Evolutionary conservation across 1,140 invertebrate genomes (phyloP).

Genomic region (Physella acuta): DNA sequence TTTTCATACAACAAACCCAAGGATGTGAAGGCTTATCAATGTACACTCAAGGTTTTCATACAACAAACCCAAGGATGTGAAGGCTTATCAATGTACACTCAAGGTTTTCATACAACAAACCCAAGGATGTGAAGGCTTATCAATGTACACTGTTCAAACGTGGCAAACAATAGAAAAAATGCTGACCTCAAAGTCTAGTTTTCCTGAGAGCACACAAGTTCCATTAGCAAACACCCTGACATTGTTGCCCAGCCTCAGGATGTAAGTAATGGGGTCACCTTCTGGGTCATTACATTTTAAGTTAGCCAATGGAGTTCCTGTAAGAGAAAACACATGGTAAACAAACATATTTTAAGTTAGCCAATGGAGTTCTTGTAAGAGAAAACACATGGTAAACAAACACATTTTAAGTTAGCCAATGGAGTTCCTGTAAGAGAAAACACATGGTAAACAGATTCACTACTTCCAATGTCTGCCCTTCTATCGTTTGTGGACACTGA

Average conservation of each 20-base stretch:
- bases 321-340: background rate
- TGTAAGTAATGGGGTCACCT: background rate
- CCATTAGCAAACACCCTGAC: background rate
- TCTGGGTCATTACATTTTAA: constrained; percentile 15
- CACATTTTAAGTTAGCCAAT: background rate
- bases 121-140: too few species aligned
- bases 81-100: too few species aligned
- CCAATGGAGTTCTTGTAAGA: constrained; percentile 3
- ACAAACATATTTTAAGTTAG: background rate
- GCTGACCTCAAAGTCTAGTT: constrained; percentile 20
- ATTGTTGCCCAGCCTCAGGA: background rate
- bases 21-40: too few species aligned
- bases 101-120: too few species aligned
- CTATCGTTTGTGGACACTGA: too few species aligned
- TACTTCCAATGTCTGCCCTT: too few species aligned
- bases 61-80: too few species aligned
- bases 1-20: too few species aligned
- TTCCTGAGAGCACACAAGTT: background rate
- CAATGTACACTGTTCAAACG: too few species aligned
- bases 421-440: constrained; percentile 10
- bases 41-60: too few species aligned
- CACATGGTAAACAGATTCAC: constrained; percentile 6
- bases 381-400: constrained; percentile 5
- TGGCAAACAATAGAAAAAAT: too few species aligned
- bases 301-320: constrained; percentile 3